Evolutionary conservation across 1,140 invertebrate species (phyloP).

Genomic region (Marisa cornuarietis): DNA sequence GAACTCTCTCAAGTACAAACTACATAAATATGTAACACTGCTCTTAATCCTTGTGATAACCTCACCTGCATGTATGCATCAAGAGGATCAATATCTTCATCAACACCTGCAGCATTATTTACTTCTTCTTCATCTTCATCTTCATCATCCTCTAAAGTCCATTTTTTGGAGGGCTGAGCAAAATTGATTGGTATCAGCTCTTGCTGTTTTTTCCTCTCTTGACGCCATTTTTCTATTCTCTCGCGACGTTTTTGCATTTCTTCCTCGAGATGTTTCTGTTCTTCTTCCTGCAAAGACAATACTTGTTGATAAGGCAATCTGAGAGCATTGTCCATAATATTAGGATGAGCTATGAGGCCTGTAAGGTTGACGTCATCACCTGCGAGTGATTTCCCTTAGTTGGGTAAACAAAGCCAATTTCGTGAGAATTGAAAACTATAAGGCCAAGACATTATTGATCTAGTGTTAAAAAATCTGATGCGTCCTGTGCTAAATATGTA

Average conservation of each 20-base stretch:
- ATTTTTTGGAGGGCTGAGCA: slow-evolving; percentile 71
- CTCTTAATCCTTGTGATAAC: slow-evolving; percentile 28
- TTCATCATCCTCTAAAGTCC: slow-evolving; percentile 78
- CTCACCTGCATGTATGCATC: slow-evolving; percentile 93
- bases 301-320: background rate
- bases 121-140: slow-evolving; percentile 62
- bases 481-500: too few species aligned
- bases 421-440: too few species aligned
- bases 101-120: slow-evolving; percentile 49
- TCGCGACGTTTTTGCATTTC: slow-evolving; percentile 97
- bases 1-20: background rate
- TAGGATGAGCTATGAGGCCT: too few species aligned
- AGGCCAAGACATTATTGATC: too few species aligned
- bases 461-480: too few species aligned
- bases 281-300: slow-evolving; percentile 66
- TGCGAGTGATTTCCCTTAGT: too few species aligned
- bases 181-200: slow-evolving; percentile 56
- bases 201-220: slow-evolving; percentile 78
- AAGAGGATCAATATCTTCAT: slow-evolving; percentile 89
- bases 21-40: background rate
- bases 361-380: too few species aligned
- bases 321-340: too few species aligned
- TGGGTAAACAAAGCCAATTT: too few species aligned
- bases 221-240: slow-evolving; percentile 90
- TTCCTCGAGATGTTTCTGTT: slow-evolving; percentile 82